Evolutionary conservation across 2,797 vertebrate species (phyloP), one percentile per base, ranked within the genome.

Genomic region (Simalia tracyae): DNA sequence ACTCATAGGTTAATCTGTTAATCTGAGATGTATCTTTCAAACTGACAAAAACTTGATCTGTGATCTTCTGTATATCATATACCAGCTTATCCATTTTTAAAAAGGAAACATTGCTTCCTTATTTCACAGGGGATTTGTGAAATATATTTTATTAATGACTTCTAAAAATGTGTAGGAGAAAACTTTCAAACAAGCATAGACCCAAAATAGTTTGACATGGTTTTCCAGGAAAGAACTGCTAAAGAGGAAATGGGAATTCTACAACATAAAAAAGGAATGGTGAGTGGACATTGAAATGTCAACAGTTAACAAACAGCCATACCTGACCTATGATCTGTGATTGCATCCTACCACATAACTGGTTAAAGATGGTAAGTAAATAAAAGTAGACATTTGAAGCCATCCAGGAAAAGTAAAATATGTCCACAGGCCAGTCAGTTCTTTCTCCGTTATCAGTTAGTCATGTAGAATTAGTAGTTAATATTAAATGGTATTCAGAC

Each of bases 251-350:
- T 14, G 12, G 68, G 12, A 89, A 57, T 63, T 87, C 24, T 89
- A 57, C 8, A 90, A 56, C 56, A 66, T 59, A 14, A 26, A 54
- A 72, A 59, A 17, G 28, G 76, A 90, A 90, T 59, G 63, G n/a
- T 90, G 50, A 28, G 5, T 84, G 84, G 84, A 90, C 68, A 84
- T 57, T 92, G 89, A 92, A 92, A 87, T 90, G 89, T 84, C 66
- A 90, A 56, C 64, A 84, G n/a, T 90, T 31, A n/a, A 84, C 66
- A 76, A 61, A 36, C 42, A 84, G 36, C 72, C 66, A n/a, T 28
- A 81, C 31, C 57, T 63, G 85, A 90, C n/a, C 46, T 81, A 76
- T 87, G 89, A 87, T 61, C 68, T 46, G 7, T 87, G n/a, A 84
- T 64, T 76, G 64, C 46, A 90, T 81, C 56, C 64, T 81, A 36